These are phyloP conservation scores for Protomyctophum bolini DNA, from an alignment of 2,113 vertebrate genomes.

Conservation along the genomic window DNA sequence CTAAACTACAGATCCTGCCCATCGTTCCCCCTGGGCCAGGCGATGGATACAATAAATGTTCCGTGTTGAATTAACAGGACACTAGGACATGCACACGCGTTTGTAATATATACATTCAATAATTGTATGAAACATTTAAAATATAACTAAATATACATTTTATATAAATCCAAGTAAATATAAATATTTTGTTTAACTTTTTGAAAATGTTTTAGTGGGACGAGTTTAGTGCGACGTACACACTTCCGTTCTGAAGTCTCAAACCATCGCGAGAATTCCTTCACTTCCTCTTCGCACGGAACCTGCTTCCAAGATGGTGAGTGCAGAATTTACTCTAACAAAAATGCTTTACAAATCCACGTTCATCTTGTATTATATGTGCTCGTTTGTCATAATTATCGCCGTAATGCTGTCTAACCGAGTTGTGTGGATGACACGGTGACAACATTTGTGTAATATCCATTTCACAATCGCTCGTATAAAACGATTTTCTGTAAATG, in stretches of 20 bases:
- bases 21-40: neutral
- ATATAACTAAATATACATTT: neutral
- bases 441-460: neutral
- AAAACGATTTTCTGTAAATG: neutral
- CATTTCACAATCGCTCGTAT: fast-evolving
- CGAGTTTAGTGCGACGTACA: constrained; percentile 4
- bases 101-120: neutral
- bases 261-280: constrained; percentile 68
- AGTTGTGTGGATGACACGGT: fast-evolving
- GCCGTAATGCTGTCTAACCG: fast-evolving
- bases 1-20: constrained; percentile 5
- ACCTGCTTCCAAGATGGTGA: constrained; percentile 81
- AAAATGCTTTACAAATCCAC: constrained; percentile 45
- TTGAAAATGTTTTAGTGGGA: constrained; percentile 9
- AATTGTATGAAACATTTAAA: no score
- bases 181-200: neutral
- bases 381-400: fast-evolving
- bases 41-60: neutral
- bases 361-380: constrained; percentile 45
- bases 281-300: constrained; percentile 79
- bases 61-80: fast-evolving
- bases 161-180: no score
- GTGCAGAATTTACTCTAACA: neutral
- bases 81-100: neutral
- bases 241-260: constrained; percentile 46